Evolutionary conservation across 2,888 invertebrate genomes (phyloP), one percentile per base, ranked within the genome.

Genomic region (Acanthopleura granulata): DNA sequence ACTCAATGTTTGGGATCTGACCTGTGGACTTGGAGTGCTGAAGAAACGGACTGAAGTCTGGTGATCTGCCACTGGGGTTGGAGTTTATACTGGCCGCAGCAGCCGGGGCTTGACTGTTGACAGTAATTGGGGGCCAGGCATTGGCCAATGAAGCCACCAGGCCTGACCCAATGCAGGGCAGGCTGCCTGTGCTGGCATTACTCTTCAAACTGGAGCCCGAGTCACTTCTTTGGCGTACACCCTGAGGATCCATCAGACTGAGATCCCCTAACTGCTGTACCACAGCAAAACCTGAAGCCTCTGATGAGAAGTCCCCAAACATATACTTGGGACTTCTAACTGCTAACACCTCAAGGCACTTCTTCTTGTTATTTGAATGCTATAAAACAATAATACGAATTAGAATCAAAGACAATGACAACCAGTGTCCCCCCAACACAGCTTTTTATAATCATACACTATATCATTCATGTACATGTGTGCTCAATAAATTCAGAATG

Each of bases 341-440:
- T 27, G 85, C 80, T 72, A 88, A 76, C 50, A 80, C 81, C 76
- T 87, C 84, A 74, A 86, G 80, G 73, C 86, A 87, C 79, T 81
- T 83, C 49, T 85, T 81, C 73, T 83, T 79, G 74, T 87, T 83
- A 81, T 86, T 85, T 49, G 81, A 78, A 78, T 81, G 80, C 88
- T 88, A 84, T 74, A 85, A 86, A 49, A 77, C 30, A 22, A 57
- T 9, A 57, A 3, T n/a, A 22, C n/a, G n/a, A n/a, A n/a, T n/a
- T n/a, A n/a, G n/a, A n/a, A n/a, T n/a, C n/a, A n/a, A n/a, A n/a
- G n/a, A n/a, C n/a, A n/a, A n/a, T n/a, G n/a, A n/a, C n/a, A n/a
- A n/a, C n/a, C n/a, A n/a, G n/a, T n/a, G n/a, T n/a, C n/a, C n/a
- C n/a, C n/a, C n/a, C n/a, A n/a, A n/a, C n/a, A n/a, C n/a, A n/a